Conservation (phyloP, 2,888 invertebrate species). For the Drosophila anomalata region DNA sequence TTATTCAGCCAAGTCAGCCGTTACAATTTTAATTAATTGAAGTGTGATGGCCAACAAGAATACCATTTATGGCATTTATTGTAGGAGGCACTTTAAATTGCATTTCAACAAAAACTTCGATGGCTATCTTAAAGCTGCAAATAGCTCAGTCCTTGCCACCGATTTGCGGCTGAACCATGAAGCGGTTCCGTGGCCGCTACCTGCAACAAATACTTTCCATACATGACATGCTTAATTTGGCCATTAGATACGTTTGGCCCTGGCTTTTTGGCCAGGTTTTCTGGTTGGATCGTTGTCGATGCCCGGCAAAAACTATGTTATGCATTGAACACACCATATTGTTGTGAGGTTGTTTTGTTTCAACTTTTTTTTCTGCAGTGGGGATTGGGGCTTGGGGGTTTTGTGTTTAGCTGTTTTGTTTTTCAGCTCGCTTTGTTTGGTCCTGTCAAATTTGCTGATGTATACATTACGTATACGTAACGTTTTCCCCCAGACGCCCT, state of each 20-base stretch:
- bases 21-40: slow-evolving; percentile 22
- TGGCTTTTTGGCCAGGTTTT: background rate
- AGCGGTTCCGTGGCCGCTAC: slow-evolving; percentile 24
- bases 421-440: slow-evolving; percentile 11
- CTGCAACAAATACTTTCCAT: background rate
- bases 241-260: slow-evolving; percentile 40
- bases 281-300: slow-evolving; percentile 7
- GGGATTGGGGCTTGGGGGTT: background rate
- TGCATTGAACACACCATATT: slow-evolving; percentile 38
- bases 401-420: slow-evolving; percentile 14
- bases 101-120: background rate
- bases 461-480: slow-evolving; percentile 41
- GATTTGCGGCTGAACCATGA: slow-evolving; percentile 1
- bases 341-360: slow-evolving; percentile 19
- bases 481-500: slow-evolving; percentile 7
- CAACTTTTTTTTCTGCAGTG: slow-evolving; percentile 7
- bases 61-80: background rate
- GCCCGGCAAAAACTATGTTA: slow-evolving; percentile 38
- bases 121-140: background rate
- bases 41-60: slow-evolving; percentile 3
- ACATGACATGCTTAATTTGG: slow-evolving; percentile 48
- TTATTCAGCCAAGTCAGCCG: slow-evolving; percentile 28
- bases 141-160: slow-evolving; percentile 8
- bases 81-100: background rate
- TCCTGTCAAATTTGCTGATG: slow-evolving; percentile 19